Percentiles rank a stretch among this genome's conserved stretches.
These are phyloP conservation scores for Phalloptychus januarius DNA, from an alignment of 2,797 vertebrate species.

Conservation along the genomic window DNA sequence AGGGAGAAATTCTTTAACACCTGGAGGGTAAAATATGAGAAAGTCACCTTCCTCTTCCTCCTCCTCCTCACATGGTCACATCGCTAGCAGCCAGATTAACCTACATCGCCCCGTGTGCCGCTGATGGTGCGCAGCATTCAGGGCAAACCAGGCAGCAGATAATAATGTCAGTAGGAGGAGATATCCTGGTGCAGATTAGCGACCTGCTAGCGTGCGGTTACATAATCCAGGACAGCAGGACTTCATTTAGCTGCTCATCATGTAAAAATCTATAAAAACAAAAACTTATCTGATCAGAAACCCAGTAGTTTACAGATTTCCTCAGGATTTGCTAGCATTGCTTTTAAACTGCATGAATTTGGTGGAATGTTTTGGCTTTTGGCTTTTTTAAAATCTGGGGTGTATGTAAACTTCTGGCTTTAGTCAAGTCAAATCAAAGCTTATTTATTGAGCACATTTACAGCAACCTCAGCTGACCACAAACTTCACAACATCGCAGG, in stretches of 20 bases:
- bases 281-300: background rate
- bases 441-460: no score
- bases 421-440: background rate
- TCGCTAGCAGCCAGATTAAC: conserved; percentile 49
- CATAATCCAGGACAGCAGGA: conserved; percentile 1
- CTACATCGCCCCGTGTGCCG: conserved; percentile 45
- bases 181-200: conserved; percentile 19
- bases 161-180: conserved; percentile 33
- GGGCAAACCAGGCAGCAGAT: conserved; percentile 45
- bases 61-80: background rate
- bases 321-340: background rate
- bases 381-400: background rate
- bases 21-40: conserved; percentile 84
- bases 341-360: background rate
- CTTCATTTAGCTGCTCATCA: no score
- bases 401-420: background rate
- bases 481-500: no score
- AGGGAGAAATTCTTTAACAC: conserved; percentile 94
- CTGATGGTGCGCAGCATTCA: conserved; percentile 36
- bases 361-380: background rate
- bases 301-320: background rate
- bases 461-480: no score
- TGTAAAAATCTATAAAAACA: background rate
- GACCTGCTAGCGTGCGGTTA: background rate
- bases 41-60: conserved; percentile 46